Evolutionary conservation across 2,113 vertebrate species (phyloP), one percentile per base, ranked within the genome.

Genomic region (Axis porcinus): DNA sequence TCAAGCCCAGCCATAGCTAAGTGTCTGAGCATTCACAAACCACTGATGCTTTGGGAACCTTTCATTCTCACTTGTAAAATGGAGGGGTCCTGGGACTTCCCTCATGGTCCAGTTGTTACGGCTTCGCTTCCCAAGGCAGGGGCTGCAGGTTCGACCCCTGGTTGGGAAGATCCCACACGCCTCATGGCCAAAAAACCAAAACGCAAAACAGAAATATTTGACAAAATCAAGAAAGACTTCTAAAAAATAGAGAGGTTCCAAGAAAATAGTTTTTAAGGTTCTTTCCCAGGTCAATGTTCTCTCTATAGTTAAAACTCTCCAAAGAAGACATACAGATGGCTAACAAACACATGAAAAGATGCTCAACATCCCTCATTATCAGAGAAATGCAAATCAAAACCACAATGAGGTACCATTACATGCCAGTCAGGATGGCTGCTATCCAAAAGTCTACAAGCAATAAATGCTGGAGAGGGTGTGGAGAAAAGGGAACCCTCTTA

Each of bases 1-100:
- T 36, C 52, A 10, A 25, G 11, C 17, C 50, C 5, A 23, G 57
- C 36, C n/a, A 10, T 1, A 19, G n/a, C 2, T 6, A 4, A 45
- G 30, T 3, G 33, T 0, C 0, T 19, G 45, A 47, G 45, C 50
- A 9, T 17, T 36, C 17, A 40, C n/a, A 19, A 36, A 23, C 15
- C 70, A 21, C 33, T 5, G 7, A 19, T 3, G 3, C 57, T 28
- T n/a, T 10, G 5, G 33, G 30, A 40, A 23, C 12, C 36, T 64
- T 62, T 27, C 23, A 4, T 57, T n/a, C 64, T 16, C 27, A 4
- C 64, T 43, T 84, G 55, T n/a, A 17, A 91, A 95, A 50, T 3
- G n/a, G 50, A 88, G 60, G 28, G 55, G 52, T n/a, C 50, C 50
- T 3, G 0, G 19, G 67, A 74, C 5, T 25, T 40, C 19, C 36